Conservation (phyloP, 2,888 invertebrate genomes). For the Lithodes maja region DNA sequence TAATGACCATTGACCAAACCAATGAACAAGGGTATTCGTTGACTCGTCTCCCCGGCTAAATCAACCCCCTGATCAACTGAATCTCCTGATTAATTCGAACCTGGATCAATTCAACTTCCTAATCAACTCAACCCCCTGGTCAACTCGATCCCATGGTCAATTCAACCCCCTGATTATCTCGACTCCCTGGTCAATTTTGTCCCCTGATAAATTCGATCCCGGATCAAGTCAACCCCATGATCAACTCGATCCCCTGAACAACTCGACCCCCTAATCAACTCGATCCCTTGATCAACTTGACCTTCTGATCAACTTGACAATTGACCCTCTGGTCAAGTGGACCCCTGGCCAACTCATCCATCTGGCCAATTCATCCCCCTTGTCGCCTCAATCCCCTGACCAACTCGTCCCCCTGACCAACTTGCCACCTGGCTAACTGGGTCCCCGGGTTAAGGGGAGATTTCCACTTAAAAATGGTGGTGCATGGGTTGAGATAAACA, state of each 20-base stretch:
- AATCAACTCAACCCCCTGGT: not conserved
- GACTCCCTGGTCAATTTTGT: not conserved
- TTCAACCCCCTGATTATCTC: not conserved
- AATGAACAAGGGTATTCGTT: too few species aligned
- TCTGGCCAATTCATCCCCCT: not conserved
- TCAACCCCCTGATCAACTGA: not conserved
- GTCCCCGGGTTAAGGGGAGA: not conserved
- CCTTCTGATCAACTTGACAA: not conserved
- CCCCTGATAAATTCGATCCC: not conserved
- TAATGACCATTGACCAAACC: too few species aligned
- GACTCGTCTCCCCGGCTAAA: not conserved
- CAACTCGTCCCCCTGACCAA: not conserved
- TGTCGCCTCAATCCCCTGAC: not conserved
- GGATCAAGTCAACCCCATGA: not conserved
- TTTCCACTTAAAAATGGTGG: too few species aligned
- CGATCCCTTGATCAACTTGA: not conserved
- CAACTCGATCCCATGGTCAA: not conserved
- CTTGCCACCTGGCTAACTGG: not conserved
- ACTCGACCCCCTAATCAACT: not conserved
- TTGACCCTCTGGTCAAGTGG: not conserved
- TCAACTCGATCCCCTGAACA: not conserved
- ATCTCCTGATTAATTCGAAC: not conserved
- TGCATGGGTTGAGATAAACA: too few species aligned
- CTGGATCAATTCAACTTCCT: not conserved
- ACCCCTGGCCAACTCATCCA: not conserved